phyloP scores from a whole-genome alignment of 2,797 vertebrate species.

The Columba guinea region DNA sequence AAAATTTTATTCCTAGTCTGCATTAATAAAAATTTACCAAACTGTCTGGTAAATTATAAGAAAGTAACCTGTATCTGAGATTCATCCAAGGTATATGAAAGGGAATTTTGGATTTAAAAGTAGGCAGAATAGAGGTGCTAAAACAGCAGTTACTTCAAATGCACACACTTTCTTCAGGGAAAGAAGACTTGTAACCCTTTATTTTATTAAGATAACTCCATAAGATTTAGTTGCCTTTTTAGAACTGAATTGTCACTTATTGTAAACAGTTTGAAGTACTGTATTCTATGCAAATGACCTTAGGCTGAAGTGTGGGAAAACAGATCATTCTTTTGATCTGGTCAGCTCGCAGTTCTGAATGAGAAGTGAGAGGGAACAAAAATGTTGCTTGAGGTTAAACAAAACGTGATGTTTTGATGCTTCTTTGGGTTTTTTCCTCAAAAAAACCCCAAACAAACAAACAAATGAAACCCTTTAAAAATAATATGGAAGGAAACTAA shows the following conservation, averaged over 20 bases:
- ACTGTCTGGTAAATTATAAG: background rate
- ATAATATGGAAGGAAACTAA: background rate
- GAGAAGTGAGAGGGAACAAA: background rate
- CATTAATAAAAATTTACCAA: constrained; percentile 30
- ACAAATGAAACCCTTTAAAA: background rate
- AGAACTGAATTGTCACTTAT: background rate
- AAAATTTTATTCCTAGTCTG: constrained; percentile 18
- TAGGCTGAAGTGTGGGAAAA: background rate
- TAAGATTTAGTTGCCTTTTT: background rate
- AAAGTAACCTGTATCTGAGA: background rate
- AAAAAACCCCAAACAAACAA: background rate
- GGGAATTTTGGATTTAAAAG: background rate
- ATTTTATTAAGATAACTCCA: background rate
- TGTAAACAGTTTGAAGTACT: background rate
- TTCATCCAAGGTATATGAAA: background rate
- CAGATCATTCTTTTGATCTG: background rate
- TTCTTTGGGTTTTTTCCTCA: accelerated
- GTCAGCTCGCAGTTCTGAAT: background rate
- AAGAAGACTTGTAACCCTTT: background rate
- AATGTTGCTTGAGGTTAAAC: background rate
- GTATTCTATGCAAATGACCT: background rate
- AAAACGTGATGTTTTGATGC: background rate
- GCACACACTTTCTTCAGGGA: background rate
- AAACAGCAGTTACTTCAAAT: background rate
- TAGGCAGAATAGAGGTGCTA: background rate